phyloP scores from a whole-genome alignment of 2,888 invertebrate species.

The Ecdyonurus torrentis region DNA sequence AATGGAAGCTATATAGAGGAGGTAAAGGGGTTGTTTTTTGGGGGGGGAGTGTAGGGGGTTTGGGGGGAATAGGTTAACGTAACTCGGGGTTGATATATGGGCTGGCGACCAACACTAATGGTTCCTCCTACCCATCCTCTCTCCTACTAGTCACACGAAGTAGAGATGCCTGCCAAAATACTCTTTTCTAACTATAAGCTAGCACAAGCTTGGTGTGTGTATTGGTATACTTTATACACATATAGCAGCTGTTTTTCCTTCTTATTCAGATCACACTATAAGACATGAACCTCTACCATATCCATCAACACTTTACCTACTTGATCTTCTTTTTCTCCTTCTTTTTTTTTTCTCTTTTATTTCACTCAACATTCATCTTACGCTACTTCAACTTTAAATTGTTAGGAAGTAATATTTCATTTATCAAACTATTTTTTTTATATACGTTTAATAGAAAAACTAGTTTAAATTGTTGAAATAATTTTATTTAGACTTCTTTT shows the following conservation, averaged over 20 bases:
- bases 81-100: constrained; percentile 1
- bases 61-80: neutral
- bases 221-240: no score
- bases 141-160: neutral
- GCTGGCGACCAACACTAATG: neutral
- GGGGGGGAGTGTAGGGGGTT: neutral
- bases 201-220: no score
- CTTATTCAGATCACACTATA: no score
- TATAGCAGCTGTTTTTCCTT: neutral
- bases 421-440: no score
- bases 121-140: no score
- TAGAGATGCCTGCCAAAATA: constrained; percentile 1
- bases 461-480: no score
- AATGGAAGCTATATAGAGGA: neutral
- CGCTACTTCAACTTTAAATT: no score
- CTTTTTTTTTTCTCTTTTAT: neutral
- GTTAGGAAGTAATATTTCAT: no score
- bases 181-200: no score
- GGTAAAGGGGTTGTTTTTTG: neutral
- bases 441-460: no score
- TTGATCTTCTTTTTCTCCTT: neutral
- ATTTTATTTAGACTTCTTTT: no score
- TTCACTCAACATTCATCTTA: no score
- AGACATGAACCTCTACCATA: neutral
- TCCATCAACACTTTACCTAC: neutral